Percentiles rank a stretch among this genome's conserved stretches.
These are phyloP conservation scores for Hypsibius dujardini DNA, from an alignment of 1,140 invertebrate species.

Conservation along the genomic window DNA sequence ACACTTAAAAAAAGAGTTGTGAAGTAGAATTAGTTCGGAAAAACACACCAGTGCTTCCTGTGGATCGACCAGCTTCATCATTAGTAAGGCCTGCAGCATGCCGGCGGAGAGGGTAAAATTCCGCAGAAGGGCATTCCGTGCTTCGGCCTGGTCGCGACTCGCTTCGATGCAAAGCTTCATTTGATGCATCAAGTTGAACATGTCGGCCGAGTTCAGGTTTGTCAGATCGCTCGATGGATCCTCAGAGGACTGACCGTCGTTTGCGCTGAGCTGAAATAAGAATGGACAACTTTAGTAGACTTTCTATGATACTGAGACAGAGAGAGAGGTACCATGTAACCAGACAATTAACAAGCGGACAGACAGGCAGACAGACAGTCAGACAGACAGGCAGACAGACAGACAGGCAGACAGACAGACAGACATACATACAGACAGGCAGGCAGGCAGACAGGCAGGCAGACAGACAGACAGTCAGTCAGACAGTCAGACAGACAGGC, in stretches of 20 bases:
- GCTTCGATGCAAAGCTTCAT: constrained; percentile 38
- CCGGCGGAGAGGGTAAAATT: constrained; percentile 97
- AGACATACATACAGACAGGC: too few species aligned
- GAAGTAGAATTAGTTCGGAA: too few species aligned
- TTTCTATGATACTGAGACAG: neutral
- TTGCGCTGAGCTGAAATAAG: neutral
- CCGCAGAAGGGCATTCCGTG: constrained; percentile 82
- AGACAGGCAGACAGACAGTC: too few species aligned
- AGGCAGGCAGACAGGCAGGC: too few species aligned
- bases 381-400: too few species aligned
- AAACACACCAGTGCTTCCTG: constrained; percentile 62
- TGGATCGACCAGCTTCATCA: constrained; percentile 96
- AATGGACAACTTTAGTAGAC: neutral
- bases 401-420: too few species aligned
- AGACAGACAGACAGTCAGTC: too few species aligned
- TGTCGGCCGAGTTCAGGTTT: constrained; percentile 3
- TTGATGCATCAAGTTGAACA: constrained; percentile 15
- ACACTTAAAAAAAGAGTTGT: too few species aligned
- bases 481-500: too few species aligned
- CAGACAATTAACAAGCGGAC: neutral
- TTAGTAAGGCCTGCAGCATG: constrained; percentile 79
- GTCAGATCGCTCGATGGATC: constrained; percentile 1
- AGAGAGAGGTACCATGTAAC: neutral
- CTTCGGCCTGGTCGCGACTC: constrained; percentile 40
- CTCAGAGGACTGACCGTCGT: neutral